Conservation (phyloP, 2,888 invertebrate species). For the Drosophila buzzatii region DNA sequence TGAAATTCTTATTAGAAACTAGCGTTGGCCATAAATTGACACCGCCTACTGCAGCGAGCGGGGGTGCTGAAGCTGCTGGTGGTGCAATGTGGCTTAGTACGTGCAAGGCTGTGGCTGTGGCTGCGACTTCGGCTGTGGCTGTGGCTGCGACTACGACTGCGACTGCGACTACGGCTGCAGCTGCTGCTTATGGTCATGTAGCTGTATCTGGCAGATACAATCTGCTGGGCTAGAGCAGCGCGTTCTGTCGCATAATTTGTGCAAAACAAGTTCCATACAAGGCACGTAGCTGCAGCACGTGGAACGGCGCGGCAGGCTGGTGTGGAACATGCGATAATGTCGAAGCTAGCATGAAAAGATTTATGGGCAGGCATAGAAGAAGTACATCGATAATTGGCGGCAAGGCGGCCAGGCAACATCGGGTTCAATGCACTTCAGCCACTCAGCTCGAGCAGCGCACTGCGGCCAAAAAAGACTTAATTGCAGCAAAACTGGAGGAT, state of each 20-base stretch:
- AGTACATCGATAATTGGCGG: conserved; percentile 33
- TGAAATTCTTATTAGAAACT: conserved; percentile 65
- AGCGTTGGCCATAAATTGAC: conserved; percentile 70
- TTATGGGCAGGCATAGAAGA: conserved; percentile 56
- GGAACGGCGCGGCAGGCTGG: neutral
- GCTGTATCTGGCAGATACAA: conserved; percentile 62
- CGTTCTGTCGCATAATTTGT: conserved; percentile 71
- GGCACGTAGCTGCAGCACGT: conserved; percentile 42
- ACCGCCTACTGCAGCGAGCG: conserved; percentile 42
- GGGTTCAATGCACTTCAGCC: conserved; percentile 55
- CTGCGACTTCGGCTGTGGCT: conserved; percentile 19
- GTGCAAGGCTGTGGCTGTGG: conserved; percentile 40
- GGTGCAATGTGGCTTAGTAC: conserved; percentile 27
- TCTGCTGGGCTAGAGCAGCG: conserved; percentile 62
- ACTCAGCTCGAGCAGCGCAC: conserved; percentile 5
- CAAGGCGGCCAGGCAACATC: neutral
- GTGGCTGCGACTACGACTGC: conserved; percentile 18
- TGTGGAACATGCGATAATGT: conserved; percentile 58
- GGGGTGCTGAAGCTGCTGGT: neutral
- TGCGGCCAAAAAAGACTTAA: conserved; percentile 34
- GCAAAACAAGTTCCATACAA: conserved; percentile 58
- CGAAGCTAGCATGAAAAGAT: conserved; percentile 67
- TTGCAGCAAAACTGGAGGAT: conserved; percentile 18
- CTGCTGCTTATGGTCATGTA: conserved; percentile 50
- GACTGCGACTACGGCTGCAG: conserved; percentile 22